Evolutionary conservation across 1,140 invertebrate species (phyloP), one percentile per base, ranked within the genome.

Genomic region (Theocolax elegans): DNA sequence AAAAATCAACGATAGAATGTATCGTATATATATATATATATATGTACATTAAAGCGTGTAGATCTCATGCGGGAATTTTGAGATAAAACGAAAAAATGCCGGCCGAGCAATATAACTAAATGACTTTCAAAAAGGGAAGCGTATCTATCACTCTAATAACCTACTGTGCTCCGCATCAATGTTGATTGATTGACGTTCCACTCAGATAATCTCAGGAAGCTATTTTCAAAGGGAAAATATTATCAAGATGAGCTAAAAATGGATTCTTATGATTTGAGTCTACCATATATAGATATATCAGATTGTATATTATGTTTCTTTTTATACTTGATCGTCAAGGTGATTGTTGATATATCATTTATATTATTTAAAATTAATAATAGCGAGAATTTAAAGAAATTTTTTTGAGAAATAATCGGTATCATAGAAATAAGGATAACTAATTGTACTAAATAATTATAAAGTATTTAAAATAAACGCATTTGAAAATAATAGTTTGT

Each of bases 101-200:
- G 15, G 9, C 27, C 15, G 31, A 58, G 9, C 38, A 63, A 31
- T 54, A 31, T 23, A 63, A 35, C 44, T 44, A 69, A 46, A 63
- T 69, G 67, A 69, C 59, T 69, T 56, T 69, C 19, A 17, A 46
- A 69, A 63, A 53, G 9, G 17, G 38, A 35, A 31, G 53, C 40
- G 40, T 56, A 69, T 63, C 38, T 44, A 46, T 63, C 49, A 54
- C 63, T 46, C 38, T 42, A 27, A 60, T 62, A 19, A 62, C 42
- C 46, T 44, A 67, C 66, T 53, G 25, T 60, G 31, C 15, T 63
- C 3, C 35, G 42, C 6, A 35, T 63, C 59, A 59, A 46, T 63
- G 29, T 31, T 63, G 67, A 69, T 69, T 54, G 67, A 63, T 25
- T 17, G 67, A n/a, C 13, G 38, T 21, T 21, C 46, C 25, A 15